phyloP scores from a whole-genome alignment of 92 coral and sea anemone species.

The Nematostella vectensis region DNA sequence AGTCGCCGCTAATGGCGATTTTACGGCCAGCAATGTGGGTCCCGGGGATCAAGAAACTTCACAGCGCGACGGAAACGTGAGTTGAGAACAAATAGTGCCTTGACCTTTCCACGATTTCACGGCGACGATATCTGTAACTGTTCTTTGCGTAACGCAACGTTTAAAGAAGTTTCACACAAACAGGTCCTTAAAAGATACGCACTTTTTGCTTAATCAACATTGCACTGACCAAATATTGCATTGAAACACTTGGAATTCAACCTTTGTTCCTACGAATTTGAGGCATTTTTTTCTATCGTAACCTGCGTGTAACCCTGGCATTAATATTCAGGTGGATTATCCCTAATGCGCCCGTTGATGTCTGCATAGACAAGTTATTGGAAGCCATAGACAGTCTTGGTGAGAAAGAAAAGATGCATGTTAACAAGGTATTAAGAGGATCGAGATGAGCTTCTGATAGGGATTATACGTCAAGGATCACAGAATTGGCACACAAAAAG shows the following conservation, averaged over 20 bases:
- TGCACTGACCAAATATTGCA: no score
- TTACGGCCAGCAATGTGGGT: slow-evolving; percentile 92
- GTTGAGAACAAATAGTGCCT: slow-evolving; percentile 9
- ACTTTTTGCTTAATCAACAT: no score
- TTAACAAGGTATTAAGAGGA: slow-evolving; percentile 45
- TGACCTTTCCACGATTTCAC: no score
- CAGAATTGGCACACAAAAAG: background rate
- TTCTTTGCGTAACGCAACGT: no score
- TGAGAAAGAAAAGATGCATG: slow-evolving; percentile 81
- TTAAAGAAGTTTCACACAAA: no score
- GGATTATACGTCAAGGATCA: background rate
- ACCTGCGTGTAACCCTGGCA: no score
- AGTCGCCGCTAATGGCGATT: slow-evolving; percentile 84
- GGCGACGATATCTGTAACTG: no score
- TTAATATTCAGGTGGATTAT: slow-evolving; percentile 65
- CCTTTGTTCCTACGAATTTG: no score
- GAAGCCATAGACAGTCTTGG: slow-evolving; percentile 64
- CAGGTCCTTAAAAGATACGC: no score
- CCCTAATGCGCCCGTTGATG: slow-evolving; percentile 63
- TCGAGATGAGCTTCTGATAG: background rate
- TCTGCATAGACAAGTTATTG: slow-evolving; percentile 69
- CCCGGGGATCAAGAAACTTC: slow-evolving; percentile 73
- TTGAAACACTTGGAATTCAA: no score
- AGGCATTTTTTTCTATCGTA: no score
- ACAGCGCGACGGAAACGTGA: slow-evolving; percentile 75